Evolutionary conservation across 1,140 invertebrate species (phyloP).

Genomic region (Planococcus citri): DNA sequence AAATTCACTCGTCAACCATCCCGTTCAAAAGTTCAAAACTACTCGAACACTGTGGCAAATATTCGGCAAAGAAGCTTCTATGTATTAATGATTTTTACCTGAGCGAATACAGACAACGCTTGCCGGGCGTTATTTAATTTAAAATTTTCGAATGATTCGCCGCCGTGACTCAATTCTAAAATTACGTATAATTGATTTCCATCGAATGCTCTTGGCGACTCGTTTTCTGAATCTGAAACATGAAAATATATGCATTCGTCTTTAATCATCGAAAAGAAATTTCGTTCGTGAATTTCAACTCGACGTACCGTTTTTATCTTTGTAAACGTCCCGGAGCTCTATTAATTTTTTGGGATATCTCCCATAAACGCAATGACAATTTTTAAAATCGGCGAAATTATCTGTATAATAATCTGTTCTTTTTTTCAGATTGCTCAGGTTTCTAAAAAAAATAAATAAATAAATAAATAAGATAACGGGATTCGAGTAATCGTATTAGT

Average conservation of each 20-base stretch:
- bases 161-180: constrained; percentile 69
- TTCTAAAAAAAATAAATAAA: constrained; percentile 35
- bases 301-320: constrained; percentile 41
- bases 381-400: constrained; percentile 56
- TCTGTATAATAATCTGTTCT: constrained; percentile 41
- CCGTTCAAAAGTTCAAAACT: too few species aligned
- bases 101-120: constrained; percentile 50
- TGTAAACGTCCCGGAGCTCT: constrained; percentile 65
- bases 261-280: neutral
- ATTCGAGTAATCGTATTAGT: neutral
- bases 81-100: constrained; percentile 41
- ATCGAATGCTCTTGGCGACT: constrained; percentile 55
- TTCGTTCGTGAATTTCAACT: too few species aligned
- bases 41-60: too few species aligned
- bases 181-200: constrained; percentile 63
- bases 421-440: constrained; percentile 54
- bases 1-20: constrained; percentile 21
- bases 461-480: neutral
- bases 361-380: constrained; percentile 47
- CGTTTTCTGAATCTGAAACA: constrained; percentile 56
- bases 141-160: constrained; percentile 64
- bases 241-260: constrained; percentile 15
- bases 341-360: constrained; percentile 57
- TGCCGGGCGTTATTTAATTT: constrained; percentile 55
- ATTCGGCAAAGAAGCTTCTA: too few species aligned